Evolutionary conservation across 2,113 vertebrate genomes (phyloP).

Genomic region (Ptychochromis oligacanthus): DNA sequence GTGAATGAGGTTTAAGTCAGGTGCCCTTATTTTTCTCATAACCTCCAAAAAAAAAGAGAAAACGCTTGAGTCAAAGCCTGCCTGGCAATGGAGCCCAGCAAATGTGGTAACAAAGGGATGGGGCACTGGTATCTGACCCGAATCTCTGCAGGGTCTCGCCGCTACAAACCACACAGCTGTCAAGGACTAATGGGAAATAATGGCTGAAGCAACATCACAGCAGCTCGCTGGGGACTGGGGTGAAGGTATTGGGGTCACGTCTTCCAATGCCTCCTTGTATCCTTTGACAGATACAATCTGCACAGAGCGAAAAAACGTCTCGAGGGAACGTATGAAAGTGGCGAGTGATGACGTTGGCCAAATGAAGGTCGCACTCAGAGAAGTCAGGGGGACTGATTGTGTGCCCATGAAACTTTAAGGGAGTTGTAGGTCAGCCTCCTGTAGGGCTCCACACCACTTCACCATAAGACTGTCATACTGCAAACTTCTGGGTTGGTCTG

Average conservation of each 20-base stretch:
- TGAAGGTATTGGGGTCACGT: slow-evolving; percentile 50
- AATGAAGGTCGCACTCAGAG: neutral
- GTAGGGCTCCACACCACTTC: neutral
- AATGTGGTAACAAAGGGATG: neutral
- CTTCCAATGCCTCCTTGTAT: slow-evolving; percentile 4
- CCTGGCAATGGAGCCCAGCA: neutral
- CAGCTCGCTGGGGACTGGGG: slow-evolving; percentile 13
- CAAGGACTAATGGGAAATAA: slow-evolving; percentile 66
- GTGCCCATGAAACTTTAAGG: neutral
- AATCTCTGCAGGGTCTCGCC: slow-evolving; percentile 24
- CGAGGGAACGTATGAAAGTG: neutral
- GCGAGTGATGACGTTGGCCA: neutral
- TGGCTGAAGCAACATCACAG: slow-evolving; percentile 23
- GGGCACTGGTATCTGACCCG: slow-evolving; percentile 13
- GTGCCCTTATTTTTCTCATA: slow-evolving; percentile 7
- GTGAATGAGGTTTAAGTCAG: neutral
- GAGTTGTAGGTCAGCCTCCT: neutral
- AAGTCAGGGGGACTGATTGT: neutral
- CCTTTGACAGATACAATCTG: slow-evolving; percentile 14
- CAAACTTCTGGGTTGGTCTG: neutral
- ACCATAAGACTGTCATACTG: neutral
- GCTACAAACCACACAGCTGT: slow-evolving; percentile 42
- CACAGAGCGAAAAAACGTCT: slow-evolving; percentile 23
- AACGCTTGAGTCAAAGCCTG: neutral
- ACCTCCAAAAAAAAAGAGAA: slow-evolving; percentile 8